phyloP scores from a whole-genome alignment of 2,113 vertebrate species.

The Eptesicus fuscus region DNA sequence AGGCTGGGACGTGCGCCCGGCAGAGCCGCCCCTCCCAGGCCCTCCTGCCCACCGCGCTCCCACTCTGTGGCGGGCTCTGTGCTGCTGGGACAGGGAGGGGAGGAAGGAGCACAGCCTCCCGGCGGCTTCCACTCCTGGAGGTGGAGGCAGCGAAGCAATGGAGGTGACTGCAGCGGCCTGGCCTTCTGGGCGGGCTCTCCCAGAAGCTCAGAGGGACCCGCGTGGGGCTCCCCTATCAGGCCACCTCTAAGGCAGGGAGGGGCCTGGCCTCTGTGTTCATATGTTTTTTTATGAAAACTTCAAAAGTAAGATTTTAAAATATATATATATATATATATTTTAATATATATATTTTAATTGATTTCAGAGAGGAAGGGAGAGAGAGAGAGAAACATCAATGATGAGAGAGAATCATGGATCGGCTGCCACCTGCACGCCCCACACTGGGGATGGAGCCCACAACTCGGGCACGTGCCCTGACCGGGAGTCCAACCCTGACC shows the following conservation, averaged over 20 bases:
- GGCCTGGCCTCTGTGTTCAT: too few species aligned
- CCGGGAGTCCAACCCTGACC: too few species aligned
- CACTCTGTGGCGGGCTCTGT: too few species aligned
- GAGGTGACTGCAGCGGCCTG: background rate
- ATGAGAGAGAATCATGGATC: too few species aligned
- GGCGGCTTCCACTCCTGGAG: background rate
- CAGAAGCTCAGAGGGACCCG: background rate
- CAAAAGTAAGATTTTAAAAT: background rate
- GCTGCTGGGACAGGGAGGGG: background rate
- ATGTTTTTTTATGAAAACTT: background rate
- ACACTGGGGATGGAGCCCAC: too few species aligned
- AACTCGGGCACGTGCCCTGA: too few species aligned
- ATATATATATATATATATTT: background rate
- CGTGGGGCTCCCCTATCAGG: fast-evolving
- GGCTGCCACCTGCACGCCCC: too few species aligned
- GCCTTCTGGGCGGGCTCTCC: background rate
- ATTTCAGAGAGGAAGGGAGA: too few species aligned
- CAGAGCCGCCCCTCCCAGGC: too few species aligned
- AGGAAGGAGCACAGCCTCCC: background rate
- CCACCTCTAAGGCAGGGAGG: fast-evolving
- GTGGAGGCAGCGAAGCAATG: background rate
- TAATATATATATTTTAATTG: too few species aligned
- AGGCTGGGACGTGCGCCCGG: fast-evolving
- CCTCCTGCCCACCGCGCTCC: too few species aligned
- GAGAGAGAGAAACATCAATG: too few species aligned